Conservation (phyloP, 2,888 invertebrate genomes). For the Cephus sareptanus region DNA sequence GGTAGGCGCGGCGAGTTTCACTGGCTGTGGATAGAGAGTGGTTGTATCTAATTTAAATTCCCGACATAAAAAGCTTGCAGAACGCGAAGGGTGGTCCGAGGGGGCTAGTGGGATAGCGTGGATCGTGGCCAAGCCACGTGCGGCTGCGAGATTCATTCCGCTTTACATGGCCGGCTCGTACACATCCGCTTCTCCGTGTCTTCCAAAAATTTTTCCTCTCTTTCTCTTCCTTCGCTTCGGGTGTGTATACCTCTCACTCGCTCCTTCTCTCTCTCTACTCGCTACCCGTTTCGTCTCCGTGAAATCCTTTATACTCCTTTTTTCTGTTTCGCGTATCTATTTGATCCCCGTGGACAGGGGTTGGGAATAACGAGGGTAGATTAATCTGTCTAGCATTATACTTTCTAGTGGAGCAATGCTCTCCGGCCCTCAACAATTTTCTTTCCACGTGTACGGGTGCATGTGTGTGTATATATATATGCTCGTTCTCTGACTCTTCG, state of each 20-base stretch:
- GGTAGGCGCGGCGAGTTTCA: constrained; percentile 48
- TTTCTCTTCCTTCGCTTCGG: constrained; percentile 12
- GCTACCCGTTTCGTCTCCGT: constrained; percentile 36
- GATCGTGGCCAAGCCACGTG: constrained; percentile 63
- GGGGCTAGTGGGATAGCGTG: constrained; percentile 49
- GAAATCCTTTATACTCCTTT: constrained; percentile 31
- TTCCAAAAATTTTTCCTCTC: constrained; percentile 32
- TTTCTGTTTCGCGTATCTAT: neutral
- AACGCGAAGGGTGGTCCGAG: constrained; percentile 35
- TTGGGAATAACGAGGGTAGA: neutral
- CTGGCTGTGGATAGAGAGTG: constrained; percentile 49
- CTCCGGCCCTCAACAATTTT: neutral
- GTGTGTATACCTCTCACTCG: constrained; percentile 9
- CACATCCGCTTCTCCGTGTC: constrained; percentile 43
- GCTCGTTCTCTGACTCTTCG: neutral
- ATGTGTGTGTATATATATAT: no score
- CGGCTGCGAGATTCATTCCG: constrained; percentile 63
- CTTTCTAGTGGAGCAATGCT: neutral
- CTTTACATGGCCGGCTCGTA: constrained; percentile 56
- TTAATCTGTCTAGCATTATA: neutral
- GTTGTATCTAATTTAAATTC: constrained; percentile 64
- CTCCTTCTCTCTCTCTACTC: constrained; percentile 19
- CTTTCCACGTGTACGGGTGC: neutral
- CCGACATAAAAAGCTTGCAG: constrained; percentile 59
- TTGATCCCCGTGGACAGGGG: neutral